Evolutionary conservation across 2,888 invertebrate genomes (phyloP), one percentile per base, ranked within the genome.

Genomic region (Imbricaverruca yamaguchii): DNA sequence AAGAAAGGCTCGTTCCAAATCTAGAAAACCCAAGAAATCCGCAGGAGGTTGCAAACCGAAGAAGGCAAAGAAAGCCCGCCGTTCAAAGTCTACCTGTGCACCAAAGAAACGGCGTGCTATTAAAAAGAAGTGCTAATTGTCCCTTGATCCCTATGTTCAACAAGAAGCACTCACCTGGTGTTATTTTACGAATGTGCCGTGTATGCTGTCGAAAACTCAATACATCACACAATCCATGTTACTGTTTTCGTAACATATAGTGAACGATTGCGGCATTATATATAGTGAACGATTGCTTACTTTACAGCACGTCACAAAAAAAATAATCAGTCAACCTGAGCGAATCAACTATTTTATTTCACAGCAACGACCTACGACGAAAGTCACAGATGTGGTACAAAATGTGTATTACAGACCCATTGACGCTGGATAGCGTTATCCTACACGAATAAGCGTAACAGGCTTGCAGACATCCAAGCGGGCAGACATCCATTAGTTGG

Each of bases 401-500:
- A 69, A 69, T 69, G 69, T 69, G 39, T 69, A 69, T 69, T 69
- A 39, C 6, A 15, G 3, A 23, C 10, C 15, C 69, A 23, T 12
- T 8, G 69, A 39, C 39, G 25, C 23, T 25, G 3, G 39, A 23
- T 39, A 69, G 69, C 69, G 69, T 69, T 69, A 69, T 69, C 69
- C 39, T 69, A 23, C 23, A 69, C 69, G 23, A 67, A 69, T 69
- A 69, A 69, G 69, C 69, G 69, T 69, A 61, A 61, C 25, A 39
- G 25, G 25, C 69, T 69, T 67, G n/a, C 67, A 11, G 12, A 23
- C 67, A 39, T 39, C 39, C 61, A 69, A 61, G 61, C 23, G 2
- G 69, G 6, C 69, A 39, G n/a, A 23, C 69, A 69, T 25, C 15
- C 69, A 69, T 12, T 15, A 69, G 39, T 25, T 69, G 23, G 39